A percentile compares a stretch with the other conserved stretches of the same genome.
These are phyloP conservation scores for Melolontha melolontha DNA, from an alignment of 2,888 invertebrate species.

Conservation along the genomic window DNA sequence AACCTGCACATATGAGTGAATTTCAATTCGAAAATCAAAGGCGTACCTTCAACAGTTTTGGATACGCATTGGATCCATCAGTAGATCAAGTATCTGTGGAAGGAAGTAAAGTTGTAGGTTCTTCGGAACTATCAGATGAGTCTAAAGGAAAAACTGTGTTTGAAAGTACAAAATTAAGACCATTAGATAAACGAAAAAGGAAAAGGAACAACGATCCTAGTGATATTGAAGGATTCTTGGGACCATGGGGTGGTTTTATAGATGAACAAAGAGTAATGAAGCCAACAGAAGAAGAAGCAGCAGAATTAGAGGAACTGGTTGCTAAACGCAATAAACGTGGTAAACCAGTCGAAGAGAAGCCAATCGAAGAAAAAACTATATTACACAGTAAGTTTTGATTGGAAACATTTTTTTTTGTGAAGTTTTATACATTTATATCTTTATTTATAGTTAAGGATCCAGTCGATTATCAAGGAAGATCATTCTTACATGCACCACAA, in stretches of 20 bases:
- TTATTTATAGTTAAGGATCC: conserved; percentile 83
- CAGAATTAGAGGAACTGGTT: conserved; percentile 92
- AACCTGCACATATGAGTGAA: conserved; percentile 93
- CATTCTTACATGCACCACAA: conserved; percentile 92
- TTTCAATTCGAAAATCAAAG: conserved; percentile 98
- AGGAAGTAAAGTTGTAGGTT: conserved; percentile 68
- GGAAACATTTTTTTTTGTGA: no score
- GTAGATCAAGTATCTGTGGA: conserved; percentile 71
- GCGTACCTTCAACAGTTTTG: conserved; percentile 93
- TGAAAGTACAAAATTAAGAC: conserved; percentile 81
- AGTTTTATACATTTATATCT: not conserved
- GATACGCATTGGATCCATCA: conserved; percentile 95
- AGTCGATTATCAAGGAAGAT: conserved; percentile 96
- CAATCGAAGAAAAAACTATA: conserved; percentile 94
- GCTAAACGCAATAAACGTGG: conserved; percentile 92
- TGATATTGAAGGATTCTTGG: conserved; percentile 95
- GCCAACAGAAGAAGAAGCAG: conserved; percentile 94
- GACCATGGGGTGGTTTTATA: conserved; percentile 96
- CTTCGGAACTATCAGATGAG: conserved; percentile 78
- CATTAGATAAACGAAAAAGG: conserved; percentile 84
- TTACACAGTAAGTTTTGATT: conserved; percentile 80
- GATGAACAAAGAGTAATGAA: conserved; percentile 91
- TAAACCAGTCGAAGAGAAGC: conserved; percentile 89
- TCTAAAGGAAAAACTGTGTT: conserved; percentile 89
- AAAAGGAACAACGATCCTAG: conserved; percentile 89